Percentiles rank a stretch among this genome's conserved stretches.
phyloP scores from a whole-genome alignment of 1,140 invertebrate genomes.

The Protaetia brevitarsis region DNA sequence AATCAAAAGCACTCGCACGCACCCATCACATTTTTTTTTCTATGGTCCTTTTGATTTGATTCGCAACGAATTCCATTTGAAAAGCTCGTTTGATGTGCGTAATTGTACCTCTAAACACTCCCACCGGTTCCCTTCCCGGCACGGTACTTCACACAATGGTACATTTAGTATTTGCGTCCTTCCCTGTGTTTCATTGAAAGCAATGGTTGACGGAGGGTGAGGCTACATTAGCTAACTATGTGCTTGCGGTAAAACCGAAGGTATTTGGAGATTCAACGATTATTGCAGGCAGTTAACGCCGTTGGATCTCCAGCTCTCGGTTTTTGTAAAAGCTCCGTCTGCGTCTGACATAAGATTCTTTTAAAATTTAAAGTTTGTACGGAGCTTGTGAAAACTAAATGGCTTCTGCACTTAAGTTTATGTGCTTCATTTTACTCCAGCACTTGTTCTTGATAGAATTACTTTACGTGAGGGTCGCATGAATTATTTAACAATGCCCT shows the following conservation, averaged over 20 bases:
- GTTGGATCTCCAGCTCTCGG: neutral
- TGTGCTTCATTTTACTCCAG: neutral
- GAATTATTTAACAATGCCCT: too few species aligned
- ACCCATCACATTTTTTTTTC: neutral
- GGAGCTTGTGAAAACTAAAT: neutral
- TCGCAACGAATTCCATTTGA: neutral
- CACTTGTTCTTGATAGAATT: too few species aligned
- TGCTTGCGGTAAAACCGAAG: neutral
- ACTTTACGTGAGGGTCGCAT: too few species aligned
- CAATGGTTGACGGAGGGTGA: neutral
- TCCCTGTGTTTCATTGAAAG: neutral
- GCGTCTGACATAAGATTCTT: neutral
- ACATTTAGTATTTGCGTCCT: neutral
- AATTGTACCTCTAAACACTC: neutral
- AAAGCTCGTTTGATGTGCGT: neutral
- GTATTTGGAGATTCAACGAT: neutral
- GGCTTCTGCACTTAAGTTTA: neutral
- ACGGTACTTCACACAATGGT: neutral
- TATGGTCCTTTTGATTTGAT: neutral
- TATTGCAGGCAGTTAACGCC: conserved; percentile 10
- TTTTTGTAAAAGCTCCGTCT: neutral
- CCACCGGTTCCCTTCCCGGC: neutral
- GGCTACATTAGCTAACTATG: conserved; percentile 1
- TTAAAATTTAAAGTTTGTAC: neutral
- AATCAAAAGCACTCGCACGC: neutral